These are phyloP conservation scores for Xanthorhoe designata DNA, from an alignment of 2,888 invertebrate genomes.

Conservation along the genomic window DNA sequence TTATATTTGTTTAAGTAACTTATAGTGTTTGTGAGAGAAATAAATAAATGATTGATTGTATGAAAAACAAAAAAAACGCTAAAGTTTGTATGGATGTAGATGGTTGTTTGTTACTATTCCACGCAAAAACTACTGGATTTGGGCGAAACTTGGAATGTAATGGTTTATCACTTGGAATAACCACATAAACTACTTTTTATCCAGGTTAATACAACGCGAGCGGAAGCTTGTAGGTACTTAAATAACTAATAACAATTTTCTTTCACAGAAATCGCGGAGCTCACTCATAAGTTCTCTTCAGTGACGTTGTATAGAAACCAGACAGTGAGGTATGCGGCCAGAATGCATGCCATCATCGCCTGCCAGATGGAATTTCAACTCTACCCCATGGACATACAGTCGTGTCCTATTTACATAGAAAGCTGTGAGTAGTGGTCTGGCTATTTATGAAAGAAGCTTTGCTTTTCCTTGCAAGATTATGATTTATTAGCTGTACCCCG, in stretches of 20 bases:
- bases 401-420: conserved; percentile 93
- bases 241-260: neutral
- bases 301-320: conserved; percentile 92
- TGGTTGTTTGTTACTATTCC: too few species aligned
- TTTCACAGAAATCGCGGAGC: conserved; percentile 90
- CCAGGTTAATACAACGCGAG: too few species aligned
- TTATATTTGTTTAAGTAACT: too few species aligned
- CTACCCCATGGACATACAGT: conserved; percentile 94
- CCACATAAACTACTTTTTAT: too few species aligned
- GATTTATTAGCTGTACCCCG: too few species aligned
- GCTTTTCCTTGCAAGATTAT: neutral
- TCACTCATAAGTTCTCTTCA: conserved; percentile 93
- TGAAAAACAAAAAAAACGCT: too few species aligned
- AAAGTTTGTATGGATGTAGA: too few species aligned
- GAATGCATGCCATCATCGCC: conserved; percentile 94
- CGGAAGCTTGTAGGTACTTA: neutral
- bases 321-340: conserved; percentile 91
- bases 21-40: too few species aligned
- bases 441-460: neutral
- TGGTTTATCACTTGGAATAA: too few species aligned
- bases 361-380: conserved; percentile 95
- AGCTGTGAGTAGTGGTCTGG: conserved; percentile 89
- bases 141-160: too few species aligned
- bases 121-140: too few species aligned
- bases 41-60: too few species aligned